These are phyloP conservation scores for Ciona savignyi DNA, from an alignment of 23 tunicate genomes.

Conservation along the genomic window DNA sequence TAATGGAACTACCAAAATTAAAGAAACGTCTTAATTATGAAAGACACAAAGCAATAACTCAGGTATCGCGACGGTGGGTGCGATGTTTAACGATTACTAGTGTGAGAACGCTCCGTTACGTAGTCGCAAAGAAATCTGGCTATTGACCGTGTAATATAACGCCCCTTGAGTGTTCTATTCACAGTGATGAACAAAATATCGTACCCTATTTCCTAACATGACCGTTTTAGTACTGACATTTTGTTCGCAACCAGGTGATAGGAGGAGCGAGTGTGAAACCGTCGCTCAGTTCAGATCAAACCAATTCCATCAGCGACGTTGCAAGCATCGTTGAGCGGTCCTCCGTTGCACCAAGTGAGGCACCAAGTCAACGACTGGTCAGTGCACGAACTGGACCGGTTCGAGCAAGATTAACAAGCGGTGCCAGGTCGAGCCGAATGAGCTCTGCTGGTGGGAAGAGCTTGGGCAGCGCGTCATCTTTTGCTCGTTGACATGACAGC, in stretches of 20 bases:
- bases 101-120: too few species aligned
- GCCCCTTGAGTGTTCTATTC: neutral
- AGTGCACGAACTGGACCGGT: conserved; percentile 21
- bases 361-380: conserved; percentile 6
- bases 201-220: too few species aligned
- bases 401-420: conserved; percentile 32
- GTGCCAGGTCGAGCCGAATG: conserved; percentile 39
- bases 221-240: too few species aligned
- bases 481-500: neutral
- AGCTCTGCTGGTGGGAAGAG: conserved; percentile 44
- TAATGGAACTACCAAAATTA: too few species aligned
- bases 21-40: too few species aligned
- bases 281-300: conserved; percentile 49
- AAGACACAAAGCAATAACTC: too few species aligned
- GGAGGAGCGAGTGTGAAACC: conserved; percentile 24
- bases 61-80: too few species aligned
- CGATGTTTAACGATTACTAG: too few species aligned
- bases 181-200: neutral
- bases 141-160: neutral
- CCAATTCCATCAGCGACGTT: conserved; percentile 56
- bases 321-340: conserved; percentile 55
- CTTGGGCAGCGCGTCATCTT: conserved; percentile 5
- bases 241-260: neutral
- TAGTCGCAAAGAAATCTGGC: too few species aligned
- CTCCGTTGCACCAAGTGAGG: conserved; percentile 39